These are phyloP conservation scores for Sclerurus mexicanus DNA, from an alignment of 2,113 vertebrate species.

Conservation along the genomic window DNA sequence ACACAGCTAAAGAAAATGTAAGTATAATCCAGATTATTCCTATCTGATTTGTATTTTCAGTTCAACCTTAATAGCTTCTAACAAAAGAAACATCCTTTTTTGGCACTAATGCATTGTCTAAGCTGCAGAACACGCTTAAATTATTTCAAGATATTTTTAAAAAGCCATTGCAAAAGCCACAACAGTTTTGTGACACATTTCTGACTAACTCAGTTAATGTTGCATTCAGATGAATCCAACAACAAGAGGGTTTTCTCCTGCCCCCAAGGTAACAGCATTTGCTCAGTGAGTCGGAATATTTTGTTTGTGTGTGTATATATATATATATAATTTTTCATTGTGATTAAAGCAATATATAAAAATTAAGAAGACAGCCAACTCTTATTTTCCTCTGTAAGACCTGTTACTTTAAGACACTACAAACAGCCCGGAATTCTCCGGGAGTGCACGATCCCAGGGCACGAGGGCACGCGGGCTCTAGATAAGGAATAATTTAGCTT, in stretches of 20 bases:
- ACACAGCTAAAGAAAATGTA: not conserved
- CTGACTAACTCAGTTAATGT: not conserved
- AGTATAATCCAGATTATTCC: slow-evolving; percentile 29
- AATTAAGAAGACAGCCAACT: not conserved
- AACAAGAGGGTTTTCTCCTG: not conserved
- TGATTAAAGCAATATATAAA: not conserved
- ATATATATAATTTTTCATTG: not conserved
- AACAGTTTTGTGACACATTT: not conserved
- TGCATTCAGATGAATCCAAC: not conserved
- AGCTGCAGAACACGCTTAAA: slow-evolving; percentile 4
- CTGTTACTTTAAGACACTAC: not conserved
- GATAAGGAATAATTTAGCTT: not conserved
- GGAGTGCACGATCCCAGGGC: not conserved
- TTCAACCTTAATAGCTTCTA: slow-evolving; percentile 34
- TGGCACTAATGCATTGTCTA: slow-evolving; percentile 23
- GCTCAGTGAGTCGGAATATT: not conserved
- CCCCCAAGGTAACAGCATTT: not conserved
- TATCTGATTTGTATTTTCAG: not conserved
- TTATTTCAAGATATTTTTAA: slow-evolving; percentile 27
- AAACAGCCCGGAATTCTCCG: not conserved
- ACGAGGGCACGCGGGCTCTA: not conserved
- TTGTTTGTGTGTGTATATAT: not conserved
- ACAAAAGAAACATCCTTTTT: slow-evolving; percentile 42
- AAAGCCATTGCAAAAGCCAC: not conserved
- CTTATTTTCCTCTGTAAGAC: not conserved